Base-by-base conservation (phyloP, 2,113 vertebrate species). In the Suncus etruscus region DNA sequence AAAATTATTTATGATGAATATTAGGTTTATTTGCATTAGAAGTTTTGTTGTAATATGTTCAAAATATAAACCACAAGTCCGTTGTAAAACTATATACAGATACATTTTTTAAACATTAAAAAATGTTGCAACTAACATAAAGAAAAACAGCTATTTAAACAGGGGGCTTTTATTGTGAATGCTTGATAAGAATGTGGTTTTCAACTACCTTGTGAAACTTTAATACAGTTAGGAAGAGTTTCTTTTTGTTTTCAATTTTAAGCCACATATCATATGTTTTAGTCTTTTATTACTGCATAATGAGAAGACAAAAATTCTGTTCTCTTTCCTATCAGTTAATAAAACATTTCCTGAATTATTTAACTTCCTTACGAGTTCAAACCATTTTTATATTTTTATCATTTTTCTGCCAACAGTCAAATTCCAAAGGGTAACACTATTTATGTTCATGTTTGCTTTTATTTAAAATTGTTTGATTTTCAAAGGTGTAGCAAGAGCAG, bases 281-380 rank as follows among this genome's bases (percentile, higher is more conserved):
- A 95, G 95, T 97, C 76, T 97, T 97, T 80, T 47, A 92, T 96
- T 95, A 91, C 90, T 97, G 93, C 81, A 91, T 95, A 97, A 48
- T 92, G 48, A 82, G 96, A 96, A 92, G 91, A 74, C 70, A 77
- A 90, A 97, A 97, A 97, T 97, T 95, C 97, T 98, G 95, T 94
- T 97, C 95, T 96, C 95, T 95, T 66, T 11, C 50, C 95, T 98
- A 98, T 98, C 98, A 98, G 97, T 96, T 97, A 97, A 97, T 97
- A 97, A 98, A 98, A 98, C 91, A 96, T 97, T 98, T 98, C 98
- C 98, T 98, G 97, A 97, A 96, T 95, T 96, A 91, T 96, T 96
- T 95, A 97, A 97, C 97, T 97, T 97, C 97, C 97, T 96, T 96
- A 92, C 89, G 91, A 95, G 96, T 82, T 50, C 82, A 96, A 97